Percentiles rank a stretch among this genome's conserved stretches.
phyloP scores from a whole-genome alignment of 2,113 vertebrate species.

The Mustela lutreola region DNA sequence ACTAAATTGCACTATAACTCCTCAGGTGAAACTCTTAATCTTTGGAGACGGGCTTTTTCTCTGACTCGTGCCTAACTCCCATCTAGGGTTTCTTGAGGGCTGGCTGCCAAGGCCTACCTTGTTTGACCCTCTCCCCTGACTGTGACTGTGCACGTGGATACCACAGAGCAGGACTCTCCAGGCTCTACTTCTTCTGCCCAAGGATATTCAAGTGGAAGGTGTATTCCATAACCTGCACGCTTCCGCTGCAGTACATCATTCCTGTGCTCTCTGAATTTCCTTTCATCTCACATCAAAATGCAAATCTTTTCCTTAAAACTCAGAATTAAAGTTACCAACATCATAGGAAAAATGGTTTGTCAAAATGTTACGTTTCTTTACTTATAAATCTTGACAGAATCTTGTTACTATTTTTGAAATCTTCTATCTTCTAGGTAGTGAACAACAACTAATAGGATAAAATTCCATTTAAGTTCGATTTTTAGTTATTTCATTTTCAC shows the following conservation, averaged over 20 bases:
- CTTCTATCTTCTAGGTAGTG: not conserved
- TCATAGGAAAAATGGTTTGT: not conserved
- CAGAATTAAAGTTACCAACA: conserved; percentile 5
- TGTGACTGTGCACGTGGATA: not conserved
- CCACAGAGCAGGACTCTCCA: not conserved
- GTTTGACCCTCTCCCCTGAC: not conserved
- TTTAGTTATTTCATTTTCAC: conserved; percentile 46
- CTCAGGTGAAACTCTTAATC: not conserved
- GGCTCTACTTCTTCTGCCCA: not conserved
- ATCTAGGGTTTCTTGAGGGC: not conserved
- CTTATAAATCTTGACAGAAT: conserved; percentile 45
- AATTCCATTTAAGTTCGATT: not conserved
- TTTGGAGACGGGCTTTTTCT: not conserved
- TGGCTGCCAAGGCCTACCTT: not conserved
- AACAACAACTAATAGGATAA: conserved; percentile 31
- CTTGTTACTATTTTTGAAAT: conserved; percentile 40
- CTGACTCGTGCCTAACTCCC: not conserved
- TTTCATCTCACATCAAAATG: conserved; percentile 2
- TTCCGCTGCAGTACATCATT: not conserved
- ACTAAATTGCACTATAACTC: not conserved
- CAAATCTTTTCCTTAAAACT: conserved; percentile 51
- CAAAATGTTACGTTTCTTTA: conserved; percentile 42
- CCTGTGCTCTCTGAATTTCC: not conserved
- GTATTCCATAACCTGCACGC: not conserved
- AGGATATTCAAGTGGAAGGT: not conserved